These are phyloP conservation scores for Microvelia longipes DNA, from an alignment of 1,140 invertebrate species.

Conservation along the genomic window DNA sequence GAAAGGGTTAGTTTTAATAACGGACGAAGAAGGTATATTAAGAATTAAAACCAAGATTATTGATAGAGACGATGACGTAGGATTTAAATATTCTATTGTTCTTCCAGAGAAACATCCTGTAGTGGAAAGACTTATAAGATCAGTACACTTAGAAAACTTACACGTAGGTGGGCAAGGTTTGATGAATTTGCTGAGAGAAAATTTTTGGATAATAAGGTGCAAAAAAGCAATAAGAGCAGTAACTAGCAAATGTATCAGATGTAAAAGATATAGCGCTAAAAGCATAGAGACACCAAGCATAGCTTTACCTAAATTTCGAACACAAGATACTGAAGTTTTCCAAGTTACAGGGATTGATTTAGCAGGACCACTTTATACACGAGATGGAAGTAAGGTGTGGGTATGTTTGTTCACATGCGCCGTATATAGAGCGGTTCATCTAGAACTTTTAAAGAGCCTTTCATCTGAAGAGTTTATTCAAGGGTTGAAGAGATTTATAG, in stretches of 20 bases:
- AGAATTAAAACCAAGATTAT: background rate
- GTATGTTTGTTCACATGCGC: slow-evolving; percentile 28
- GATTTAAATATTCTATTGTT: background rate
- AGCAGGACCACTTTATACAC: slow-evolving; percentile 23
- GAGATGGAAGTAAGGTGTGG: slow-evolving; percentile 22
- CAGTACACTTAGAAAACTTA: background rate
- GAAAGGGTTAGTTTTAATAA: background rate
- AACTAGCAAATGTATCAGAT: slow-evolving; percentile 11
- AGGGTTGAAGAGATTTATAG: slow-evolving; percentile 25
- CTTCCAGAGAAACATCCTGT: background rate
- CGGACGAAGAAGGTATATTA: no score
- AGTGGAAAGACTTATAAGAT: slow-evolving; percentile 4
- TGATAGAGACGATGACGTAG: background rate
- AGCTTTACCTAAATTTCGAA: background rate
- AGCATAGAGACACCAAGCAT: background rate
- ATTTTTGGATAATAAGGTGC: background rate
- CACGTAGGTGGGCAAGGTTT: background rate
- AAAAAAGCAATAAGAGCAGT: background rate
- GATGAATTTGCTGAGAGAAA: background rate
- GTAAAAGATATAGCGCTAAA: slow-evolving; percentile 10
- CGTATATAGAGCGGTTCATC: slow-evolving; percentile 14
- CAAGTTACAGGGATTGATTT: slow-evolving; percentile 22
- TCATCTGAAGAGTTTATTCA: slow-evolving; percentile 6
- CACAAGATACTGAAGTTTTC: slow-evolving; percentile 13
- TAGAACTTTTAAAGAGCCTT: slow-evolving; percentile 24